phyloP scores from a whole-genome alignment of 2,888 invertebrate species.

The Trissoscelio sp. region DNA sequence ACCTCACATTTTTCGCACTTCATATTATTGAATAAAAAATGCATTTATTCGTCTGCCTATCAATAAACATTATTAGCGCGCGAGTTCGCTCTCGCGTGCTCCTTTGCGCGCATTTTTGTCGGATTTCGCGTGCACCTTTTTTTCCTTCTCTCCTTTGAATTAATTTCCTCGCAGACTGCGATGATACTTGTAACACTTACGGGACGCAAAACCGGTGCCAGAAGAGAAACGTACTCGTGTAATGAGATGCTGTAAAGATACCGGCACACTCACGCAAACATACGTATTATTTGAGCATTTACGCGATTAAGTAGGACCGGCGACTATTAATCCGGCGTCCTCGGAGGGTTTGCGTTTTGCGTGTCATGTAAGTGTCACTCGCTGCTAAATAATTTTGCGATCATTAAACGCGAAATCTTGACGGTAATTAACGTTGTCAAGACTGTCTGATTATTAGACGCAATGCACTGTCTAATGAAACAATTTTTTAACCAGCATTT shows the following conservation, averaged over 20 bases:
- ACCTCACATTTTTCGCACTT: slow-evolving; percentile 53
- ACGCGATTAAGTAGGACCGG: slow-evolving; percentile 59
- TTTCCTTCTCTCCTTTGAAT: slow-evolving; percentile 33
- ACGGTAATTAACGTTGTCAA: slow-evolving; percentile 30
- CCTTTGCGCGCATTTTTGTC: slow-evolving; percentile 36
- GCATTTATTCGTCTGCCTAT: slow-evolving; percentile 48
- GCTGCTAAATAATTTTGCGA: slow-evolving; percentile 35
- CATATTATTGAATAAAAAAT: slow-evolving; percentile 42
- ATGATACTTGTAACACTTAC: slow-evolving; percentile 64
- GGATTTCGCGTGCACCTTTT: slow-evolving; percentile 34
- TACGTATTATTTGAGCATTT: slow-evolving; percentile 53
- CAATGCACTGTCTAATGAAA: no score
- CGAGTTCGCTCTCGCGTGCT: slow-evolving; percentile 46
- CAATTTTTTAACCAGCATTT: no score
- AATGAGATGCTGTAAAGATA: slow-evolving; percentile 64
- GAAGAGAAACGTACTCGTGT: slow-evolving; percentile 63
- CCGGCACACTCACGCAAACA: slow-evolving; percentile 49
- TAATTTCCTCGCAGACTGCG: slow-evolving; percentile 58
- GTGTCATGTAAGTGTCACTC: slow-evolving; percentile 58
- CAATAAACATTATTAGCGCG: slow-evolving; percentile 53
- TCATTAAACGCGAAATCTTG: slow-evolving; percentile 17
- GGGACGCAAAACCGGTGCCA: slow-evolving; percentile 61
- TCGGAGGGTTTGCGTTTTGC: slow-evolving; percentile 37
- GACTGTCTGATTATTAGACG: slow-evolving; percentile 31
- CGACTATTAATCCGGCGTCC: slow-evolving; percentile 40